Evolutionary conservation across 2,113 vertebrate genomes (phyloP).

Genomic region (Megatriorchis doriae): DNA sequence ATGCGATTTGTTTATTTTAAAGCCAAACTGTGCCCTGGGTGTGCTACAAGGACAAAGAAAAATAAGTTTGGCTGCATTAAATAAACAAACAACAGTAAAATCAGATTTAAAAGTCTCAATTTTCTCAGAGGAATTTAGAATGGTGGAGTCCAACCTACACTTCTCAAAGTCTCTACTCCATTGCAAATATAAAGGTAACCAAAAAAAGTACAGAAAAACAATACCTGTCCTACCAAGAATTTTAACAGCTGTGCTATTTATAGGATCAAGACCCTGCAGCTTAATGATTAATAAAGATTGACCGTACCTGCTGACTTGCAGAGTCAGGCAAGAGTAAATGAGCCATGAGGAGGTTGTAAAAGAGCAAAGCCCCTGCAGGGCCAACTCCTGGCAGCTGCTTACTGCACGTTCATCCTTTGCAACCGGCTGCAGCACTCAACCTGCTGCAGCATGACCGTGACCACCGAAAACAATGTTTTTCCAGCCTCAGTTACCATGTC

Average conservation of each 20-base stretch:
- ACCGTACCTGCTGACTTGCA: not conserved
- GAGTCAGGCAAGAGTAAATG: not conserved
- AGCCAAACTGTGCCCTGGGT: not conserved
- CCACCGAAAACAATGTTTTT: not conserved
- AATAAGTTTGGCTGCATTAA: not conserved
- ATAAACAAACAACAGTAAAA: not conserved
- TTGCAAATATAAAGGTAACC: not conserved
- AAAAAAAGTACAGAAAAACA: not conserved
- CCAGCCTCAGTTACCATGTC: accelerated
- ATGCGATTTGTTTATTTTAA: not conserved
- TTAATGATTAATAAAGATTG: not conserved
- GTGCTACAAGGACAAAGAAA: not conserved
- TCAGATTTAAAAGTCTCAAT: not conserved
- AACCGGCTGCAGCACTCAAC: not conserved
- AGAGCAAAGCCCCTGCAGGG: not conserved
- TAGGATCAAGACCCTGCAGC: not conserved
- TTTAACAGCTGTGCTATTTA: not conserved
- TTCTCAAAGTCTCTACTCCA: not conserved
- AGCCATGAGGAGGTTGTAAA: not conserved
- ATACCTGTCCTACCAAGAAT: not conserved
- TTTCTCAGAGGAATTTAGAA: not conserved
- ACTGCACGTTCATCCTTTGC: not conserved
- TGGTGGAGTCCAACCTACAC: not conserved
- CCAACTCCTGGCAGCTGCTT: not conserved
- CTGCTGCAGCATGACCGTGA: not conserved